These are phyloP conservation scores for Canis aureus DNA, from an alignment of 2,113 vertebrate species.

Conservation along the genomic window DNA sequence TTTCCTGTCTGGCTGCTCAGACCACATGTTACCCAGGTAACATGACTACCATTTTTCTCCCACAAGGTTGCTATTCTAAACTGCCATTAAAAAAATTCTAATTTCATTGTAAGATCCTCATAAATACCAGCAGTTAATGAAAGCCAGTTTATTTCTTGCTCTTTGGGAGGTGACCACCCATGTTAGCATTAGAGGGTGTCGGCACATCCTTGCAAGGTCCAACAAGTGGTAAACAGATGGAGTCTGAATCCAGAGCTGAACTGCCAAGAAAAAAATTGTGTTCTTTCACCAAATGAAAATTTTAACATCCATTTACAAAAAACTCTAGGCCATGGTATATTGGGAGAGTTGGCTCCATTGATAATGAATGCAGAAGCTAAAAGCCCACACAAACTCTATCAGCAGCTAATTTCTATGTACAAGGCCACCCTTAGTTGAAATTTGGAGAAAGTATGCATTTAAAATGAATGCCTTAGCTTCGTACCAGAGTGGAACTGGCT, in stretches of 20 bases:
- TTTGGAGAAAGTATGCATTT: background rate
- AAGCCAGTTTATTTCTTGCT: constrained; percentile 67
- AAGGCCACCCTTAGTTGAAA: background rate
- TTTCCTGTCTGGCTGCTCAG: background rate
- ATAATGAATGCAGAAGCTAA: background rate
- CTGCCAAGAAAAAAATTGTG: constrained; percentile 33
- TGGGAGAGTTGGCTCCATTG: background rate
- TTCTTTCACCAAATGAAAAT: constrained; percentile 69
- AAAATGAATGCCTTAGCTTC: background rate
- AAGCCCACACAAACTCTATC: background rate
- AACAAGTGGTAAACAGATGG: constrained; percentile 83
- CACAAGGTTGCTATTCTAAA: constrained; percentile 68
- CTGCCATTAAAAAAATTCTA: background rate
- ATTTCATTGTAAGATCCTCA: constrained; percentile 67
- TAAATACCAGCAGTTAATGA: constrained; percentile 62
- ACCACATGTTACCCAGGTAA: background rate
- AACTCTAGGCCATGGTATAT: background rate
- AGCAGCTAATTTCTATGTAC: background rate
- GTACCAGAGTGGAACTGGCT: background rate
- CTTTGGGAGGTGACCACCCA: constrained; percentile 79
- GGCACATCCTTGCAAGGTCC: constrained; percentile 68
- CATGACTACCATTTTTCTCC: background rate
- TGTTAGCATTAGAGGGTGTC: constrained; percentile 65
- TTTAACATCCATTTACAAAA: constrained; percentile 58
- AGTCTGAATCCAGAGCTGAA: constrained; percentile 50